Evolutionary conservation across 1,140 invertebrate species (phyloP).

Genomic region (Onthophagus taurus): DNA sequence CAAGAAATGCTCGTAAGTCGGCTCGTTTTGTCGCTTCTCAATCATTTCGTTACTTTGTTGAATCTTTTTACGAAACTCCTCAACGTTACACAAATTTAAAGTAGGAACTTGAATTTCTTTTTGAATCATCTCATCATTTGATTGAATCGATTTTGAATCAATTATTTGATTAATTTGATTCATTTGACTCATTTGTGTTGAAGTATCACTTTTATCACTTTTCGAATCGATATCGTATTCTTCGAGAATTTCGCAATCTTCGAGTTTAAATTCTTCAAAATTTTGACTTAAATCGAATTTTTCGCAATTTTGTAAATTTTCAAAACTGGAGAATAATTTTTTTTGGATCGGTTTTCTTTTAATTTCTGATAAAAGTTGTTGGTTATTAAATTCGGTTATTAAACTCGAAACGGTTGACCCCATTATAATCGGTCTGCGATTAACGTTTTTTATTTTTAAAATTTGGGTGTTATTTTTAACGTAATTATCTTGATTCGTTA

Average conservation of each 20-base stretch:
- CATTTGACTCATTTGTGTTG: slow-evolving; percentile 2
- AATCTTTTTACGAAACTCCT: slow-evolving; percentile 30
- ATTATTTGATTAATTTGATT: too few species aligned
- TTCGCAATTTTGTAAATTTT: slow-evolving; percentile 35
- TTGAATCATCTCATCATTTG: slow-evolving; percentile 25
- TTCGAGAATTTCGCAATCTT: slow-evolving; percentile 53
- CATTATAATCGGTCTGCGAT: slow-evolving; percentile 35
- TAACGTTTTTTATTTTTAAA: slow-evolving; percentile 23
- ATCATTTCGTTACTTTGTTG: slow-evolving; percentile 18
- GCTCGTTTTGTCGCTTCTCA: slow-evolving; percentile 18
- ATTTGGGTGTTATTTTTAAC: slow-evolving; percentile 36
- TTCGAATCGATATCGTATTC: slow-evolving; percentile 6
- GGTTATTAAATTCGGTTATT: slow-evolving; percentile 48
- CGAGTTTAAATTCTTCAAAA: slow-evolving; percentile 71
- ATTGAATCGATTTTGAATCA: slow-evolving; percentile 15
- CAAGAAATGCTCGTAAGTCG: slow-evolving; percentile 62
- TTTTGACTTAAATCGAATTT: slow-evolving; percentile 59
- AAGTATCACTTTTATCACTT: slow-evolving; percentile 1
- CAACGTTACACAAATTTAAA: slow-evolving; percentile 26
- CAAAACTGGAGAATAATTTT: slow-evolving; percentile 34
- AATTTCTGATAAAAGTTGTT: slow-evolving; percentile 31
- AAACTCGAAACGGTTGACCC: slow-evolving; percentile 50
- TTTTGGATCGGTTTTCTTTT: slow-evolving; percentile 23
- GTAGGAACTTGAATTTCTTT: slow-evolving; percentile 20
- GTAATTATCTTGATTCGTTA: slow-evolving; percentile 36